phyloP scores from a whole-genome alignment of 2,113 vertebrate genomes.

The Sapayoa aenigma region DNA sequence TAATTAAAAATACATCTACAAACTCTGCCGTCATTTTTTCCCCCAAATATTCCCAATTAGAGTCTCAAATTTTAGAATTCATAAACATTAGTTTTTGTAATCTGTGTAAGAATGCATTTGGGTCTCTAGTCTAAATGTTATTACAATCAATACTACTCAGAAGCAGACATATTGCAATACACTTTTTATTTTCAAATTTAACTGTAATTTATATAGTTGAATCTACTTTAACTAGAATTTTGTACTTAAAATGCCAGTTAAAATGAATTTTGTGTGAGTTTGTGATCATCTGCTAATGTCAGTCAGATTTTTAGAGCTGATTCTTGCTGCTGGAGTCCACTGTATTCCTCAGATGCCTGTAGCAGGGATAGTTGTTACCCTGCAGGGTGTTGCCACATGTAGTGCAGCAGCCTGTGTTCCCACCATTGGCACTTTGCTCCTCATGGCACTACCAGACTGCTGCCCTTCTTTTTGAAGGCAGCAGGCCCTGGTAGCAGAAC shows the following conservation, averaged over 20 bases:
- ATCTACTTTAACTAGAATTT: background rate
- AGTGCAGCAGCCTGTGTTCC: background rate
- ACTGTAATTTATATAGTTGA: background rate
- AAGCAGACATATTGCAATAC: background rate
- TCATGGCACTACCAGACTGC: accelerated
- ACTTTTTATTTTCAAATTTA: background rate
- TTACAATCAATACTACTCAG: background rate
- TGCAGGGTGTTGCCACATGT: background rate
- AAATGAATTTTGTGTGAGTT: background rate
- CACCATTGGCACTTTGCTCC: accelerated
- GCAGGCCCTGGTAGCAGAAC: background rate
- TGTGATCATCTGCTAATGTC: background rate
- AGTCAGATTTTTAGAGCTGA: background rate
- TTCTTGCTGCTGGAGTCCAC: background rate
- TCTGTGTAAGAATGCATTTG: background rate
- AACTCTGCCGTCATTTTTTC: background rate
- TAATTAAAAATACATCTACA: background rate
- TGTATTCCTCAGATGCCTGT: background rate
- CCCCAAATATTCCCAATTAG: background rate
- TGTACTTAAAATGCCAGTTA: background rate
- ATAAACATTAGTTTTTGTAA: background rate
- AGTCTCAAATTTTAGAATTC: background rate
- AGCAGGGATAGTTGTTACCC: background rate
- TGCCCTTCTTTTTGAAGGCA: background rate
- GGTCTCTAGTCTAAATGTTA: background rate